Evolutionary conservation across 2,888 invertebrate species (phyloP).

Genomic region (Tetragnatha montana): DNA sequence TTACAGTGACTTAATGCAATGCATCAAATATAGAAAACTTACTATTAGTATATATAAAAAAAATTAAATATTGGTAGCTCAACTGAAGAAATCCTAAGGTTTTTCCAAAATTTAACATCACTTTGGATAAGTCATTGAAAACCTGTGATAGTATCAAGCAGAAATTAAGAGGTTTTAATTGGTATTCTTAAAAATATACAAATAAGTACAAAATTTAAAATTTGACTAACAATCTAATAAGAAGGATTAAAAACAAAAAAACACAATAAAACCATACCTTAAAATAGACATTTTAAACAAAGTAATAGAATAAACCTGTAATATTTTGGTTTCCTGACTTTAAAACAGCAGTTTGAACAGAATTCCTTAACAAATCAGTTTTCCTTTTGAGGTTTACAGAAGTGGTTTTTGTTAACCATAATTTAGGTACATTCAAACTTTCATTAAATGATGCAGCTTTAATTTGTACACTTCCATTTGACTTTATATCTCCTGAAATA

Average conservation of each 20-base stretch:
- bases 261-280: not conserved
- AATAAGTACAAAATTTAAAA: no score
- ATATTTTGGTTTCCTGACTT: slow-evolving; percentile 19
- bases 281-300: not conserved
- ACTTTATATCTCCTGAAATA: slow-evolving; percentile 24
- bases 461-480: not conserved
- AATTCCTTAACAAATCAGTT: not conserved
- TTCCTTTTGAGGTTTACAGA: not conserved
- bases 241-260: no score
- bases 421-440: not conserved
- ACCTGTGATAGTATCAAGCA: no score
- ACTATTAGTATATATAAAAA: not conserved
- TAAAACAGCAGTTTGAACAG: slow-evolving; percentile 18
- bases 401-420: not conserved
- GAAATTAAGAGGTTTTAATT: no score
- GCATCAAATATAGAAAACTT: not conserved
- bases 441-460: not conserved
- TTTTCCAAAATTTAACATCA: no score
- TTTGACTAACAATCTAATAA: no score
- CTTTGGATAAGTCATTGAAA: no score
- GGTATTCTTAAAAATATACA: no score
- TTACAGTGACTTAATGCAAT: no score
- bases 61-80: not conserved
- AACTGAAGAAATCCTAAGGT: not conserved
- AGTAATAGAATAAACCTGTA: slow-evolving; percentile 1